Percentiles rank a stretch among this genome's conserved stretches.
Evolutionary conservation across 2,888 invertebrate species (phyloP).

Genomic region (Dicyrtoma fusca): DNA sequence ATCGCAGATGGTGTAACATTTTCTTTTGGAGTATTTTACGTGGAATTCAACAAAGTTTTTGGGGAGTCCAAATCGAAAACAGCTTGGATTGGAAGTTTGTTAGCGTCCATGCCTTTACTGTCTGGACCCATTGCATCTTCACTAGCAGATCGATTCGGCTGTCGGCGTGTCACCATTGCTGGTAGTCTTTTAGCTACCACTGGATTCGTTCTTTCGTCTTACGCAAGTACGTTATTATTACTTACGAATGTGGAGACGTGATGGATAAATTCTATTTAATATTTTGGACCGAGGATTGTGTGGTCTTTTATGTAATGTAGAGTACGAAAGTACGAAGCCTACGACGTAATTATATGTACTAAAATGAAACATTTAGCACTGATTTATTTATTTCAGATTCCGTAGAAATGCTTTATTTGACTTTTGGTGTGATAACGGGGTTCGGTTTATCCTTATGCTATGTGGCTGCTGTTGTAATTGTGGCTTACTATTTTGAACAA

Average conservation of each 20-base stretch:
- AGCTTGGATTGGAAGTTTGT: conserved; percentile 86
- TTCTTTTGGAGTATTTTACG: conserved; percentile 87
- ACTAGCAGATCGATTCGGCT: conserved; percentile 64
- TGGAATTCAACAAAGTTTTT: conserved; percentile 83
- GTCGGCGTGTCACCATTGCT: conserved; percentile 75
- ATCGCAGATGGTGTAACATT: conserved; percentile 92
- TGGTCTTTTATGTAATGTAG: not conserved
- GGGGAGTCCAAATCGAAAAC: conserved; percentile 82
- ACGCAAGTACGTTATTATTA: conserved; percentile 59
- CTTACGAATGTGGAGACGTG: not conserved
- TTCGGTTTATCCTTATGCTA: conserved; percentile 84
- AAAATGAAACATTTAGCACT: no score
- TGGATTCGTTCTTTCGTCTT: conserved; percentile 78
- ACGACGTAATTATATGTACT: no score
- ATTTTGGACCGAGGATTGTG: not conserved
- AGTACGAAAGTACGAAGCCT: not conserved
- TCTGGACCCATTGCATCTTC: conserved; percentile 84
- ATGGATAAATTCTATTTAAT: not conserved
- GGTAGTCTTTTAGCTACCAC: conserved; percentile 75
- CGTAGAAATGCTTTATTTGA: conserved; percentile 76
- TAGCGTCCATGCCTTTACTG: conserved; percentile 87
- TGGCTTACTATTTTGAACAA: conserved; percentile 87
- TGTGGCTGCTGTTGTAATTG: conserved; percentile 82
- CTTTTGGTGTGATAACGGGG: conserved; percentile 81
- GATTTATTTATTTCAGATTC: conserved; percentile 63